Base-by-base conservation (phyloP, 1,140 invertebrate species). In the Hirudo medicinalis region DNA sequence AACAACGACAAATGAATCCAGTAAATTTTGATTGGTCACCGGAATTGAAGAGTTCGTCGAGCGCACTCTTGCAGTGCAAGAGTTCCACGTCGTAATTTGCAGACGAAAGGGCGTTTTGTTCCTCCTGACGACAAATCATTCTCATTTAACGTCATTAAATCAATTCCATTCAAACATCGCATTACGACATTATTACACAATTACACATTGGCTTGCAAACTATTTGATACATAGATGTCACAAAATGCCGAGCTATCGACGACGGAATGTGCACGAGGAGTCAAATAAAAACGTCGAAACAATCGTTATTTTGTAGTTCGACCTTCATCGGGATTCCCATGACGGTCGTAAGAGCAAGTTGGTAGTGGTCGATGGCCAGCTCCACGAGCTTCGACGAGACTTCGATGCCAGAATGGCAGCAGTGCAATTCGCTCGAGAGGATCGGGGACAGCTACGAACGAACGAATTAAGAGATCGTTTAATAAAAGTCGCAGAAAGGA, bases 21-120 rank as follows among this genome's bases (percentile, higher is more conserved):
- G 19, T 22, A 22, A 11, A 27, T 68, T 29, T 17, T n/a, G 6
- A 32, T 68, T 49, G 36, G 0, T 68, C 60, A 72, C 75, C 75
- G 53, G 71, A 85, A 85, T 87, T 86, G 57, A 91, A 82, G 40
- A 94, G 86, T 0, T 90, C 87, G 0, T 87, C 85, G 80, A 96
- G 93, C 0, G 92, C 91, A 20, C 87, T 86, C 2, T 87, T 86
- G 0, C 90, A 87, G 80, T 98, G 94, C 75, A 94, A 89, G 60
- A 98, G 89, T 81, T 97, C 93, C 0, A 98, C 94, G 80, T 98
- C 94, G 80, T 98, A 98, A 83, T 97, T 97, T 0, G 93, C 92
- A 67, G 93, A 97, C 0, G 92, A 95, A 81, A 90, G 93, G 0
- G 94, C 92, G 83, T 97, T 97, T 84, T 97, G 94, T 83, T 98